Evolutionary conservation across 1,140 invertebrate species (phyloP).

Genomic region (Muscidifurax raptorellus): DNA sequence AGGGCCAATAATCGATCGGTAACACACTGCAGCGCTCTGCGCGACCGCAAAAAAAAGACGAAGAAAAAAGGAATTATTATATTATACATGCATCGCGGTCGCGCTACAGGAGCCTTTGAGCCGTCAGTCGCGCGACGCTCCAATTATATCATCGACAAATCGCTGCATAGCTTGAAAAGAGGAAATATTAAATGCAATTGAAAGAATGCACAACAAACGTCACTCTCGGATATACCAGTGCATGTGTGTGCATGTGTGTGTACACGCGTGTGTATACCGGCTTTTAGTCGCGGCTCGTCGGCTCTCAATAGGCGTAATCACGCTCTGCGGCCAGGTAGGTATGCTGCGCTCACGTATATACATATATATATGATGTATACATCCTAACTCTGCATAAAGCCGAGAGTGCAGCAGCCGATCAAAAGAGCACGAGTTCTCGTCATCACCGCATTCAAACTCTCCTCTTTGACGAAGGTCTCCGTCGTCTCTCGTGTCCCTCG

Average conservation of each 20-base stretch:
- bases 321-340: no score
- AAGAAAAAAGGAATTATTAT: not conserved
- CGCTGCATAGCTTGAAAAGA: not conserved
- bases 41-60: not conserved
- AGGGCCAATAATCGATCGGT: conserved; percentile 17
- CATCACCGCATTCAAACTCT: not conserved
- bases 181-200: conserved; percentile 13
- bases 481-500: no score
- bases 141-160: not conserved
- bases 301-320: conserved; percentile 11
- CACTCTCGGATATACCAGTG: not conserved
- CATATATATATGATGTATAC: not conserved
- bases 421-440: not conserved
- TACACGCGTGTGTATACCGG: no score
- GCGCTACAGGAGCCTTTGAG: not conserved
- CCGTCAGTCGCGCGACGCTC: not conserved
- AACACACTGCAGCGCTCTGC: not conserved
- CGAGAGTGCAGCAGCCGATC: not conserved
- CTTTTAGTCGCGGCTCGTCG: conserved; percentile 31
- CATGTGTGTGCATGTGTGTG: no score
- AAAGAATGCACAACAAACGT: not conserved
- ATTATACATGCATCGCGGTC: no score
- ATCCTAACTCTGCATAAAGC: not conserved
- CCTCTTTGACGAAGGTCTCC: not conserved
- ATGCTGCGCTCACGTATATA: no score